These are phyloP conservation scores for Leucophenga maculata DNA, from an alignment of 2,888 invertebrate genomes.

Conservation along the genomic window DNA sequence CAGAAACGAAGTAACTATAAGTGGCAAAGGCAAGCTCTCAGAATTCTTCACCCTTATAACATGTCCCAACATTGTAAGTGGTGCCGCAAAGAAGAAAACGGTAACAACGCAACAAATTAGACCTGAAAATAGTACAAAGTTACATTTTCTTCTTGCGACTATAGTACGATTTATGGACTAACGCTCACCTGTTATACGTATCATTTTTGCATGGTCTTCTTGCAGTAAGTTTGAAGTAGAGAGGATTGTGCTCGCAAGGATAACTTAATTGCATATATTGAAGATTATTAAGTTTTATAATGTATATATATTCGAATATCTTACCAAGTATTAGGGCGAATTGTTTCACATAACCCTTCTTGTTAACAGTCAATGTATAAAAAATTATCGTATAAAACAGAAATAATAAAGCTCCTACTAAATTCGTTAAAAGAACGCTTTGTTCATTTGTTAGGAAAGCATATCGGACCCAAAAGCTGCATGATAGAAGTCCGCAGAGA, in stretches of 20 bases:
- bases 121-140: constrained; percentile 70
- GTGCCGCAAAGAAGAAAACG: constrained; percentile 86
- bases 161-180: background rate
- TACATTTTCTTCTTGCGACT: background rate
- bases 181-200: constrained; percentile 76
- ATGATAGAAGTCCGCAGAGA: constrained; percentile 83
- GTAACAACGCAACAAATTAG: constrained; percentile 82
- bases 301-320: too few species aligned
- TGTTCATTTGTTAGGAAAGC: constrained; percentile 82
- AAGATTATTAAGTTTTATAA: too few species aligned
- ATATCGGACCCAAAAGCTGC: constrained; percentile 86
- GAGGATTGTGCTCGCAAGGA: constrained; percentile 75
- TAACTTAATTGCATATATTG: constrained; percentile 42
- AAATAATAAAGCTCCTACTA: constrained; percentile 82
- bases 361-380: constrained; percentile 82
- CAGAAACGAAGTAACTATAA: constrained; percentile 87
- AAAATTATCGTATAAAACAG: constrained; percentile 80
- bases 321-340: constrained; percentile 73
- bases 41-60: constrained; percentile 86
- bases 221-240: constrained; percentile 75
- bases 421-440: constrained; percentile 83
- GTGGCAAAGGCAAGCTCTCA: constrained; percentile 89
- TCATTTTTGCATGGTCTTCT: constrained; percentile 74
- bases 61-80: constrained; percentile 84
- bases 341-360: constrained; percentile 78